Conservation (phyloP, 2,797 vertebrate species). For the Gila robusta region DNA sequence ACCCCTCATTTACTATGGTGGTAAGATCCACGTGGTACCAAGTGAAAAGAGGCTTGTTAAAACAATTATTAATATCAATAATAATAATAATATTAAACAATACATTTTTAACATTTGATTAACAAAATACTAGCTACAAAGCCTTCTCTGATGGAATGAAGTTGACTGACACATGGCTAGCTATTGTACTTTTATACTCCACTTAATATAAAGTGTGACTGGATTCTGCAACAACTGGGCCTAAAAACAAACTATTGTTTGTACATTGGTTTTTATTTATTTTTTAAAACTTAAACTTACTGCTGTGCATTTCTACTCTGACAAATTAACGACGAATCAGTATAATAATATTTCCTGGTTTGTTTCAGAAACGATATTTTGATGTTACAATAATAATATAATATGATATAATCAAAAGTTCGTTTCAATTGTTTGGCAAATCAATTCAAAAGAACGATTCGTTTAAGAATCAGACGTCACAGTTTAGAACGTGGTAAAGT, state of each 20-base stretch:
- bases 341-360: background rate
- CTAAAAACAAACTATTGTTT: background rate
- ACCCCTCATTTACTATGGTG: slow-evolving; percentile 13
- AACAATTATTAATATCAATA: background rate
- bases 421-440: background rate
- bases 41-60: background rate
- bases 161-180: too few species aligned
- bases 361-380: background rate
- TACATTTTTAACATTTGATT: too few species aligned
- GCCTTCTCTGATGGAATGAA: too few species aligned
- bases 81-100: too few species aligned
- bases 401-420: background rate
- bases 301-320: background rate
- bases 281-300: background rate
- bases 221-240: background rate
- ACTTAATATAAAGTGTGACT: background rate
- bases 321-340: background rate
- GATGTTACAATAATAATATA: background rate
- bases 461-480: background rate
- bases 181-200: too few species aligned
- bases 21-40: slow-evolving; percentile 43
- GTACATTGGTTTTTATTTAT: background rate
- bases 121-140: too few species aligned
- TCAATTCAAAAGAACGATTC: background rate
- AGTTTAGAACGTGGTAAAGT: background rate